These are phyloP conservation scores for Sceloporus tristichus DNA, from an alignment of 2,113 vertebrate genomes.

Conservation along the genomic window DNA sequence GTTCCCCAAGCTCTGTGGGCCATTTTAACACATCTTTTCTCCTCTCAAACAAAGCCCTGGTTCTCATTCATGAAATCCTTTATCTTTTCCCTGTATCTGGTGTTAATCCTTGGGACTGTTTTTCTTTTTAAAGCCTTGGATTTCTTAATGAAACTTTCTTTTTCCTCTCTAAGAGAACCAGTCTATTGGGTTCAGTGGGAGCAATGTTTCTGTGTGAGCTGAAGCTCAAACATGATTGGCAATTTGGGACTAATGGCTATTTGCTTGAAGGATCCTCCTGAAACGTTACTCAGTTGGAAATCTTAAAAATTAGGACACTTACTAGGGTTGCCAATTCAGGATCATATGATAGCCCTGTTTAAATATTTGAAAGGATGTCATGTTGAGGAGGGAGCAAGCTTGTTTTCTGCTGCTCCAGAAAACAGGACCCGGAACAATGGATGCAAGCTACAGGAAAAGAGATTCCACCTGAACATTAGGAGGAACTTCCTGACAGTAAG, in stretches of 20 bases:
- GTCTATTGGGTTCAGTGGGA: not conserved
- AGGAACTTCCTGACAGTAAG: too few relatives aligned
- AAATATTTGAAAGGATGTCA: too few relatives aligned
- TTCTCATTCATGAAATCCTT: too few relatives aligned
- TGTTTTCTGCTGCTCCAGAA: too few relatives aligned
- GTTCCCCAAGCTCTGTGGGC: not conserved
- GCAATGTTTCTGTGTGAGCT: not conserved
- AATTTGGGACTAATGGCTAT: not conserved
- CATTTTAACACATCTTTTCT: not conserved
- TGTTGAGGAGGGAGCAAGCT: too few relatives aligned
- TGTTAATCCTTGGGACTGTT: conserved; percentile 4
- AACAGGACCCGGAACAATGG: too few relatives aligned
- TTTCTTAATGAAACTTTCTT: not conserved
- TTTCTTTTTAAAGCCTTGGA: not conserved
- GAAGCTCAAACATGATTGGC: not conserved
- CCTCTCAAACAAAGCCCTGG: not conserved
- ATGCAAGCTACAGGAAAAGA: too few relatives aligned
- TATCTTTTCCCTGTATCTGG: conserved; percentile 6
- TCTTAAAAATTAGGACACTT: not conserved
- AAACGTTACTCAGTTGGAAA: not conserved
- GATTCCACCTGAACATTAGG: too few relatives aligned
- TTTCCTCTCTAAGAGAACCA: not conserved
- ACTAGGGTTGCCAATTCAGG: too few relatives aligned
- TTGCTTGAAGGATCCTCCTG: not conserved
- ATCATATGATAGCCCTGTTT: too few relatives aligned